phyloP scores from a whole-genome alignment of 2,888 invertebrate genomes.

The Rhopalosiphum nymphaeae region DNA sequence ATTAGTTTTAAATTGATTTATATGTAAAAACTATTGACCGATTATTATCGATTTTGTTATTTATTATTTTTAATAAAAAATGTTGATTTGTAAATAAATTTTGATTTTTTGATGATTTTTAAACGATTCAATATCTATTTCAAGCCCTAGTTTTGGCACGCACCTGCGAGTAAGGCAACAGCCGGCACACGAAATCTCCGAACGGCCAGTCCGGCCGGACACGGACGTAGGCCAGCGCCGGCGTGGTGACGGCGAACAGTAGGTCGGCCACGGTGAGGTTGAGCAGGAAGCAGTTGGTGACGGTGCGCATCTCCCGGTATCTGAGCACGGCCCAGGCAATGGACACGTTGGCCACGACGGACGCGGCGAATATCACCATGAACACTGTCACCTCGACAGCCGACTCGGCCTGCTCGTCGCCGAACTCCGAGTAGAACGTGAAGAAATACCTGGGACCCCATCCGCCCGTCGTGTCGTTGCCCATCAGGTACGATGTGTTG shows the following conservation, averaged over 20 bases:
- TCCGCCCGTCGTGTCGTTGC: constrained; percentile 72
- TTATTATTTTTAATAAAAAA: too few relatives aligned
- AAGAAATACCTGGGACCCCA: constrained; percentile 75
- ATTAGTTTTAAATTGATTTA: too few relatives aligned
- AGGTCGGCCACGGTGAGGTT: constrained; percentile 78
- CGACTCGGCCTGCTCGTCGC: constrained; percentile 70
- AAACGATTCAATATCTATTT: too few relatives aligned
- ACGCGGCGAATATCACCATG: constrained; percentile 71
- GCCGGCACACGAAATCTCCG: constrained; percentile 72
- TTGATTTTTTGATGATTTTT: too few relatives aligned
- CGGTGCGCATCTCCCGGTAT: constrained; percentile 74
- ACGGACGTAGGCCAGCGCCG: constrained; percentile 73
- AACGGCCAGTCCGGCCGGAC: constrained; percentile 73
- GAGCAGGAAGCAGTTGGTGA: constrained; percentile 74
- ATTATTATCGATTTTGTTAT: too few relatives aligned
- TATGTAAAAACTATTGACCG: too few relatives aligned
- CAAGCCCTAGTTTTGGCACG: constrained; percentile 45
- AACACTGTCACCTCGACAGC: constrained; percentile 71
- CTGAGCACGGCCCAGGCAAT: constrained; percentile 73
- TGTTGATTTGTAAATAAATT: too few relatives aligned
- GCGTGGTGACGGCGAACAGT: constrained; percentile 73
- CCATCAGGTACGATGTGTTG: constrained; percentile 73
- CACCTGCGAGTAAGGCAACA: constrained; percentile 75
- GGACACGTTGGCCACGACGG: constrained; percentile 73
- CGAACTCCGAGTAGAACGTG: constrained; percentile 74